Conservation (phyloP, 2,113 vertebrate genomes). For the Fukomys damarensis region DNA sequence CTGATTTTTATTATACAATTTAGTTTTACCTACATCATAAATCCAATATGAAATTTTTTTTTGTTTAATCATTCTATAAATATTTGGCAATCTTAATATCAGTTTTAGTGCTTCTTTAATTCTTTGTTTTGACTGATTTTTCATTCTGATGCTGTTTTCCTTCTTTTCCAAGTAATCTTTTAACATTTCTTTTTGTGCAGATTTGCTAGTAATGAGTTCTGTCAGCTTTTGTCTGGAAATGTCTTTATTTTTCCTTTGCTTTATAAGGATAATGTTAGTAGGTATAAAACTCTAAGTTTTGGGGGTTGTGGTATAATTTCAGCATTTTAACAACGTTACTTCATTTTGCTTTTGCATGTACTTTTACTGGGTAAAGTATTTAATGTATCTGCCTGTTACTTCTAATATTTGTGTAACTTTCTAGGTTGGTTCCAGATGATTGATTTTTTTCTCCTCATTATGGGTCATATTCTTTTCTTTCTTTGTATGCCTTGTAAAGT, state of each 20-base stretch:
- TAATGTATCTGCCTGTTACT: not conserved
- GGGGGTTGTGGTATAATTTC: not conserved
- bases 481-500: not conserved
- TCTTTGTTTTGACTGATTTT: not conserved
- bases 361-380: not conserved
- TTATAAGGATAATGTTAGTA: not conserved
- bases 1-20: not conserved
- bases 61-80: not conserved
- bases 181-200: not conserved
- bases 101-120: not conserved
- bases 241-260: not conserved
- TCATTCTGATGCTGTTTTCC: not conserved
- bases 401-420: not conserved
- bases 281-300: not conserved
- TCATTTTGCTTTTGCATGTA: not conserved
- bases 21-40: not conserved
- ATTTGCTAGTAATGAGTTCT: not conserved
- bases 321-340: not conserved
- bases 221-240: not conserved
- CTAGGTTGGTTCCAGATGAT: not conserved
- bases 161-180: not conserved
- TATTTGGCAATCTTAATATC: not conserved
- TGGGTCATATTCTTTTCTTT: not conserved
- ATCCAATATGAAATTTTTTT: not conserved
- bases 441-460: slow-evolving; percentile 10